Base-by-base conservation (phyloP, 2,797 vertebrate genomes). In the Chaetophractus vellerosus region DNA sequence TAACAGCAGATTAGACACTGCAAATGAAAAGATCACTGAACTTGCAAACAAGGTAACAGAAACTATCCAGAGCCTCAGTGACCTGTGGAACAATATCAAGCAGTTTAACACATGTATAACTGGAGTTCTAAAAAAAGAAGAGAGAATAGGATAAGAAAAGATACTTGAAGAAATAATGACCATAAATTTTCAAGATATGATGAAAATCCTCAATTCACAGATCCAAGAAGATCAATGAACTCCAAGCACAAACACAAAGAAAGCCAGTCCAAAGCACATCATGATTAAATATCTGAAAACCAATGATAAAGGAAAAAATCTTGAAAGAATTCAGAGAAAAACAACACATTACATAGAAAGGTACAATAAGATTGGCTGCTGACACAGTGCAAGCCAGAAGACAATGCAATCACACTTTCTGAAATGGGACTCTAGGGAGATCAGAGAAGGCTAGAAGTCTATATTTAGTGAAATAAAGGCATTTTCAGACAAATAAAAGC, bases 201-300 rank as follows among this genome's bases (percentile, higher is more conserved):
- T 80, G 26, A 91, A 94, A 94, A 63, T 45, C 45, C 61, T 85
- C 12, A 52, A 71, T 21, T 90, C 63, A 90, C 12, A 85, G 23
- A 71, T 55, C 41, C 12, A 57, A 71, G 36, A 64, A 57, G 36
- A 64, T 57, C 64, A 86, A 48, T 31, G 7, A 69, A 71, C 16
- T 82, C 16, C 28, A 59, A 75, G 18, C 15, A 83, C 10, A 59
- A 83, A 61, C 14, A 36, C 23, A 66, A 76, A 93, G 45, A 89
- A 80, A 63, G 31, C 9, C 18, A 23, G 18, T 38, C 33, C 11
- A 79, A 79, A 31, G n/a, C 8, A 48, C 21, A 11, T n/a, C 38
- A 45, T 14, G 68, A 85, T 66, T 57, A 82, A 88, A 76, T 15
- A 74, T 26, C 57, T 33, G 12, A 86, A 74, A 87, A 41, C 21